Evolutionary conservation across 2,888 invertebrate genomes (phyloP).

Genomic region (Cataglyphis altisquamis): DNA sequence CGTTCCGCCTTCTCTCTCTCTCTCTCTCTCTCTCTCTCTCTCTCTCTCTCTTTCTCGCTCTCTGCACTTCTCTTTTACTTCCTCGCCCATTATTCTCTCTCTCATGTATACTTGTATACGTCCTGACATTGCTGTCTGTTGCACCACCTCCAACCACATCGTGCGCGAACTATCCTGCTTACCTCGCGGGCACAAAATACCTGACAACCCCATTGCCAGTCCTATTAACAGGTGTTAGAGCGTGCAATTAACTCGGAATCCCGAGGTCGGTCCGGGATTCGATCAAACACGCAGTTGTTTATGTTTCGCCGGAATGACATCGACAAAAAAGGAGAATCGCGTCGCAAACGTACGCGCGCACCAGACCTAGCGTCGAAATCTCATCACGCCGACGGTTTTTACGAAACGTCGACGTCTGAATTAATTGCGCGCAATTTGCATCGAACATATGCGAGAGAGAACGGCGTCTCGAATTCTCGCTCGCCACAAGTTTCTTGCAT

Average conservation of each 20-base stretch:
- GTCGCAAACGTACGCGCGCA: neutral
- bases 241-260: constrained; percentile 81
- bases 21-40: constrained; percentile 28
- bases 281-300: constrained; percentile 60
- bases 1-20: constrained; percentile 23
- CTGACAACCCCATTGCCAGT: constrained; percentile 80
- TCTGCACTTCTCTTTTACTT: neutral
- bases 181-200: constrained; percentile 81
- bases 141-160: constrained; percentile 66
- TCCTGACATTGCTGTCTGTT: constrained; percentile 80
- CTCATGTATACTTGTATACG: constrained; percentile 59
- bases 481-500: neutral
- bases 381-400: constrained; percentile 28
- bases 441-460: neutral
- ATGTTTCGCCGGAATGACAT: constrained; percentile 35
- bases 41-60: constrained; percentile 52
- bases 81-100: constrained; percentile 12
- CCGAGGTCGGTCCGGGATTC: constrained; percentile 61
- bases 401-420: constrained; percentile 25
- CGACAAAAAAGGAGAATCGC: constrained; percentile 11
- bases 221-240: constrained; percentile 82
- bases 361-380: constrained; percentile 5
- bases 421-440: constrained; percentile 33
- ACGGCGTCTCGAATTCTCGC: neutral
- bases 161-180: constrained; percentile 76